A percentile compares a stretch with the other conserved stretches of the same genome.
These are phyloP conservation scores for Chaetodon trifasciatus DNA, from an alignment of 2,797 vertebrate species.

Conservation along the genomic window DNA sequence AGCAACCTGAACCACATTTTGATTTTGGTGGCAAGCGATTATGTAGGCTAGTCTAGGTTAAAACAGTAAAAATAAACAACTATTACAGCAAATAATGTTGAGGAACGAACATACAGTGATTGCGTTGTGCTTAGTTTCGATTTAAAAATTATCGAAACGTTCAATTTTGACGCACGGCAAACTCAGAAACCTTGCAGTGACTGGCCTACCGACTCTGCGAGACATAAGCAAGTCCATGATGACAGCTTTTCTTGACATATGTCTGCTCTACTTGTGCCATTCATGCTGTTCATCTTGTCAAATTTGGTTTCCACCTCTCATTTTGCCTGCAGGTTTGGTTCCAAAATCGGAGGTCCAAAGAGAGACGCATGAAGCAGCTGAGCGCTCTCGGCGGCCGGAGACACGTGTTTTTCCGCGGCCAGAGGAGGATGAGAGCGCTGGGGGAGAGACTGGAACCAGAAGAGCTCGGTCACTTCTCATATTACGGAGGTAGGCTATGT, in stretches of 20 bases:
- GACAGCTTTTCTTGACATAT: not conserved
- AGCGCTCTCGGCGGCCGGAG: slow-evolving; percentile 92
- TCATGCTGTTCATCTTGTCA: not conserved
- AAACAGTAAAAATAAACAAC: not conserved
- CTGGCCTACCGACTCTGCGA: not conserved
- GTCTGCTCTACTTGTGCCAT: not conserved
- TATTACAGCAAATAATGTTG: not conserved
- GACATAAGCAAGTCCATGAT: not conserved
- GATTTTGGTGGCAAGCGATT: not conserved
- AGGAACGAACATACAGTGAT: too few species aligned
- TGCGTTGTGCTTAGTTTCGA: too few species aligned
- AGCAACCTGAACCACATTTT: not conserved
- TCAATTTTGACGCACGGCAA: not conserved
- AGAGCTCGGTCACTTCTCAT: slow-evolving; percentile 94
- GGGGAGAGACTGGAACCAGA: slow-evolving; percentile 89
- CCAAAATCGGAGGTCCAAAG: slow-evolving; percentile 96
- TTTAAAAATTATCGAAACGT: too few species aligned
- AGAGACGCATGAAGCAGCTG: slow-evolving; percentile 96
- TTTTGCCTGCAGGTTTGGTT: slow-evolving; percentile 92
- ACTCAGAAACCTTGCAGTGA: not conserved
- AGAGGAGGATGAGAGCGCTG: slow-evolving; percentile 93
- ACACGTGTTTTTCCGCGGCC: slow-evolving; percentile 95
- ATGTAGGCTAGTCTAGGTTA: too few species aligned
- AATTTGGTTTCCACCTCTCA: too few species aligned
- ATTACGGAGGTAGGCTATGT: slow-evolving; percentile 91